Base-by-base conservation (phyloP, 2,113 vertebrate genomes). In the Neofelis nebulosa region DNA sequence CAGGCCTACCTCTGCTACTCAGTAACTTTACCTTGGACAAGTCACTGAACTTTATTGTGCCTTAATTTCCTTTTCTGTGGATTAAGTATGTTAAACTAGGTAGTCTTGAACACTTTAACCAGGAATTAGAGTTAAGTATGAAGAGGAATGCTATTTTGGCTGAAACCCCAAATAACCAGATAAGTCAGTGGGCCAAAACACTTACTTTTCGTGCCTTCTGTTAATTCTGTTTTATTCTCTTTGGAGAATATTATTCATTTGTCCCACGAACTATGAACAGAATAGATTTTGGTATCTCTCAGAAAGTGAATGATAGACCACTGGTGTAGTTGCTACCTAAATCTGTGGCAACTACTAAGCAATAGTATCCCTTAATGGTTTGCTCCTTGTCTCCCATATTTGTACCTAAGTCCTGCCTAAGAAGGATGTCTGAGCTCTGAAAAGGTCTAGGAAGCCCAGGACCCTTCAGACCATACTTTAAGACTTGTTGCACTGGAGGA, bases 321-420 rank as follows among this genome's bases (percentile, higher is more conserved):
- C 36, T 93, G 79, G 18, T 79, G 7, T 73, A 50, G 25, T 83
- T 87, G 55, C 61, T 33, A 73, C 16, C 19, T 83, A 41, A 88
- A 33, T 94, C n/a, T 50, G 7, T 93, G n/a, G 18, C 66, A 84
- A 57, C 45, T 41, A 68, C 48, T 89, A 94, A 81, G 7, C 38
- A 63, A 33, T 74, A 89, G 14, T 94, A n/a, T 84, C 82, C 36
- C 48, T 93, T 94, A 79, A 50, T 89, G 5, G 73, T 89, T 94
- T 94, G 57, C 27, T 91, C n/a, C 23, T 41, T 88, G 27, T 52
- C 57, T 78, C 63, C 48, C 38, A 33, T 71, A 71, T 95, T 63
- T 73, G 45, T 93, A 93, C 31, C 80, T 76, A 36, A 89, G n/a
- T 92, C 36, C 27, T 80, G 45, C 57, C 33, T 63, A 73, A 71